Conservation (phyloP, 1,140 invertebrate genomes). For the Cyclargus thomasi region DNA sequence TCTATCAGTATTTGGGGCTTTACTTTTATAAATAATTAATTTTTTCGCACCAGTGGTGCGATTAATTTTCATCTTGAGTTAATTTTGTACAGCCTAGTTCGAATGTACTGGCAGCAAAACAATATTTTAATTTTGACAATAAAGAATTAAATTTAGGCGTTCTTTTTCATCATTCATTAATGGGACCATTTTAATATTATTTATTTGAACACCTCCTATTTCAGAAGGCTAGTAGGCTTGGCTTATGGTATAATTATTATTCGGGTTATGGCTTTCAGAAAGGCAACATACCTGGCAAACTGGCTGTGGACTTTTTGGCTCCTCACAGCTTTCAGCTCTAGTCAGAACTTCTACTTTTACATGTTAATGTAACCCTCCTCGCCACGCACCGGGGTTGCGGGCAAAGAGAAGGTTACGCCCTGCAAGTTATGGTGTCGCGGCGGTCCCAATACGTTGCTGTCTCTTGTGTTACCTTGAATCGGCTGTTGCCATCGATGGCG, state of each 20-base stretch:
- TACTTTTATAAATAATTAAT: too few species aligned
- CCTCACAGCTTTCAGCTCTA: constrained; percentile 17
- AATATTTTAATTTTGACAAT: neutral
- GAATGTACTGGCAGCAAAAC: neutral
- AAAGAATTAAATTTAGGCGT: neutral
- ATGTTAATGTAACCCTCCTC: constrained; percentile 23
- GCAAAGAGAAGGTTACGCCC: constrained; percentile 21
- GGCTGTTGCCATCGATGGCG: neutral
- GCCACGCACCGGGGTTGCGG: constrained; percentile 19
- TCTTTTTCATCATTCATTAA: neutral
- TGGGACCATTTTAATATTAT: neutral
- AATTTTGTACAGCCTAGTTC: neutral
- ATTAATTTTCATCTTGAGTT: neutral
- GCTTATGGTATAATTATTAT: neutral
- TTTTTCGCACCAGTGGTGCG: constrained; percentile 7
- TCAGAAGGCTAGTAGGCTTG: neutral
- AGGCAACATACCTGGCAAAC: constrained; percentile 2
- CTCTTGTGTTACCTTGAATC: constrained; percentile 3
- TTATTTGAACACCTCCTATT: neutral
- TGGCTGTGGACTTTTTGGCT: neutral
- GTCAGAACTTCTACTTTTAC: constrained; percentile 13
- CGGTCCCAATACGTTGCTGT: constrained; percentile 17
- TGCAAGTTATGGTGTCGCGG: constrained; percentile 20
- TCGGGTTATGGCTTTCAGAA: neutral
- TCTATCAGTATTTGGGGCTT: too few species aligned